phyloP scores from a whole-genome alignment of 2,113 vertebrate species.

The Clarias macrocephalus region DNA sequence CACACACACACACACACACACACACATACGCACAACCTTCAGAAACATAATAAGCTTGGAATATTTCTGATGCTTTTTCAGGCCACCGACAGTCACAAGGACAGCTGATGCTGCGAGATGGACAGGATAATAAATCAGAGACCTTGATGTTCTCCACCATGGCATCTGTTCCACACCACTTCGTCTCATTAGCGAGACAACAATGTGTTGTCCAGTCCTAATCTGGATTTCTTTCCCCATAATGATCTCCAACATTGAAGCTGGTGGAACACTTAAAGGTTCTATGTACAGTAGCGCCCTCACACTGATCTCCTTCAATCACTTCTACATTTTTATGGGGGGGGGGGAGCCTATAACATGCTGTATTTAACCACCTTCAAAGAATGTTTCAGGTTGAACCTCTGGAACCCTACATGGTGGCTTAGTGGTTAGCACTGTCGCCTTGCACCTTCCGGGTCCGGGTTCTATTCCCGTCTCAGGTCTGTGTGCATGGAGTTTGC shows the following conservation, averaged over 20 bases:
- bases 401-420: too few relatives aligned
- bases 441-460: too few relatives aligned
- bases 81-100: slow-evolving; percentile 11
- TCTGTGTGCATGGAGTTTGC: too few relatives aligned
- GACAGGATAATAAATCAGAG: background rate
- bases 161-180: background rate
- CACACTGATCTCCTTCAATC: background rate
- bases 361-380: too few relatives aligned
- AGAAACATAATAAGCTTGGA: background rate
- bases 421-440: too few relatives aligned
- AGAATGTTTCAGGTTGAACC: background rate
- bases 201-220: background rate
- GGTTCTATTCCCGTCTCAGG: too few relatives aligned
- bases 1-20: background rate
- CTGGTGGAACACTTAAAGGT: background rate
- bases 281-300: background rate
- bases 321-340: background rate
- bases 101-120: background rate
- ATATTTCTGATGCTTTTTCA: background rate
- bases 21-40: slow-evolving; percentile 8
- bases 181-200: background rate
- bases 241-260: background rate
- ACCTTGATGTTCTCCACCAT: background rate
- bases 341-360: too few relatives aligned
- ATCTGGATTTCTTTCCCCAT: background rate